Conservation (phyloP, 2,888 invertebrate species). For the Mactromeris polynyma region DNA sequence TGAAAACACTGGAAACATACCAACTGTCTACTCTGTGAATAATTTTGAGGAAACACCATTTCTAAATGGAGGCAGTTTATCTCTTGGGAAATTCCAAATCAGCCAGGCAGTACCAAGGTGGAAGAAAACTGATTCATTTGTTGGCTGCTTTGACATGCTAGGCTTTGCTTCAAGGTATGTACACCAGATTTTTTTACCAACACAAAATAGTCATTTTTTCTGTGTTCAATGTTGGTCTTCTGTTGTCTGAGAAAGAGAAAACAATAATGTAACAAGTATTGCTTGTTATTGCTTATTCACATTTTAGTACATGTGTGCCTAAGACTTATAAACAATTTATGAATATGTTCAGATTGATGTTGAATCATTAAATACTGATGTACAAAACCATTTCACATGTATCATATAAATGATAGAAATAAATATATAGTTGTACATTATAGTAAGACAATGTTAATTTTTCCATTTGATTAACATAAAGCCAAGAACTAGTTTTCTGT, state of each 20-base stretch:
- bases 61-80: slow-evolving; percentile 52
- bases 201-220: neutral
- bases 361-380: neutral
- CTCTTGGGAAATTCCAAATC: slow-evolving; percentile 59
- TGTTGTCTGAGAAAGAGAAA: too few relatives aligned
- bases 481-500: too few relatives aligned
- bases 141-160: slow-evolving; percentile 60
- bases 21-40: slow-evolving; percentile 17
- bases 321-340: too few relatives aligned
- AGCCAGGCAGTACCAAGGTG: slow-evolving; percentile 47
- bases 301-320: too few relatives aligned
- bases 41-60: slow-evolving; percentile 47
- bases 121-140: slow-evolving; percentile 54
- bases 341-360: too few relatives aligned
- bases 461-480: too few relatives aligned
- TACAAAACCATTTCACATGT: neutral
- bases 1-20: slow-evolving; percentile 12
- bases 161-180: slow-evolving; percentile 58
- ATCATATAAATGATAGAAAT: neutral
- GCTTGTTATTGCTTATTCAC: too few relatives aligned
- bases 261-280: too few relatives aligned
- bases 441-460: too few relatives aligned
- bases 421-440: neutral
- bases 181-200: neutral
- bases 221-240: too few relatives aligned